Evolutionary conservation across 2,113 vertebrate genomes (phyloP).

Genomic region (Raja brachyura): DNA sequence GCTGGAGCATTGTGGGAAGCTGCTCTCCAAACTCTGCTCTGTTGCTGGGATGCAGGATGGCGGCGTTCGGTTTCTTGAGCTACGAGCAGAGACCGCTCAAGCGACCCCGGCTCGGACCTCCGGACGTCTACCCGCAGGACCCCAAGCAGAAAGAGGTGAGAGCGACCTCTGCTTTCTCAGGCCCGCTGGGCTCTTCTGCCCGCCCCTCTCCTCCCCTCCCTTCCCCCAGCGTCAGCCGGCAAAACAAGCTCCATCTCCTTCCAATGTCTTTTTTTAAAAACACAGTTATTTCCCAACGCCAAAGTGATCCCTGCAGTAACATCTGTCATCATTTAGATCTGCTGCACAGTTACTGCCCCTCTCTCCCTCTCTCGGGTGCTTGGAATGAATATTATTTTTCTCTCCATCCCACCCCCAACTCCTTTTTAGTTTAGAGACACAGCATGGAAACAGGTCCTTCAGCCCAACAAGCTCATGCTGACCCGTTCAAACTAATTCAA

Average conservation of each 20-base stretch:
- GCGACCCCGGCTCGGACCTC: conserved; percentile 61
- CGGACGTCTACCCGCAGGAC: conserved; percentile 65
- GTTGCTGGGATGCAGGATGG: conserved; percentile 46
- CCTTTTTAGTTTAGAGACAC: too few species aligned
- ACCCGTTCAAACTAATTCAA: too few species aligned
- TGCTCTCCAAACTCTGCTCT: background rate
- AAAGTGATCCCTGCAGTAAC: background rate
- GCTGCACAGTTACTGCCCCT: background rate
- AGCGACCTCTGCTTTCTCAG: background rate
- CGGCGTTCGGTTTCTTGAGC: conserved; percentile 66
- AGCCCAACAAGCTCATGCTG: too few species aligned
- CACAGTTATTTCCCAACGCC: background rate
- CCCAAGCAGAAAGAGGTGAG: conserved; percentile 64
- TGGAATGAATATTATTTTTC: too few species aligned
- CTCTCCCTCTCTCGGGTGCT: too few species aligned
- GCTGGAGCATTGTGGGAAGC: conserved; percentile 30
- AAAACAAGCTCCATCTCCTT: background rate
- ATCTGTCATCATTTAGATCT: background rate
- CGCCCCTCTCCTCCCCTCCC: background rate
- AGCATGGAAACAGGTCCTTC: too few species aligned
- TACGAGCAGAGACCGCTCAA: conserved; percentile 63
- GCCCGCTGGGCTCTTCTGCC: background rate
- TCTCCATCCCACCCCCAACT: too few species aligned
- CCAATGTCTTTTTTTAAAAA: background rate
- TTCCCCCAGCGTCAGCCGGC: background rate